A percentile compares a stretch with the other conserved stretches of the same genome.
Conservation (phyloP, 2,113 vertebrate species). For the Microtus oregoni region DNA sequence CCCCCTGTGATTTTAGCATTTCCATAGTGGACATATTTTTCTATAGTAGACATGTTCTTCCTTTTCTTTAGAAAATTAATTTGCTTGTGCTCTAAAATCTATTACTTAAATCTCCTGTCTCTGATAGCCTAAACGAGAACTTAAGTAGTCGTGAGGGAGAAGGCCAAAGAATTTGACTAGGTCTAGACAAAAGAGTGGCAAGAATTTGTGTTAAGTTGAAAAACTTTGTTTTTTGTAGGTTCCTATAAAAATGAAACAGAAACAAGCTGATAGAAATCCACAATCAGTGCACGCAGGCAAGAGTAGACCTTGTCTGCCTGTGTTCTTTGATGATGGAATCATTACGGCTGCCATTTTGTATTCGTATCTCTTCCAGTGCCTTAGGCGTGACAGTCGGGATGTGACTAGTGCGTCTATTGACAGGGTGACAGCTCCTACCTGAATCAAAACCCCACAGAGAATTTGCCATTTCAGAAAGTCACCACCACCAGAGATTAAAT, state of each 20-base stretch:
- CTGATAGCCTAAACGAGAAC: background rate
- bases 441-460: constrained; percentile 50
- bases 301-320: background rate
- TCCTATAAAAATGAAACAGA: constrained; percentile 68
- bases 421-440: constrained; percentile 69
- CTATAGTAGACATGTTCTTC: constrained; percentile 29
- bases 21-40: background rate
- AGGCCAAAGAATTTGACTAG: constrained; percentile 60
- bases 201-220: constrained; percentile 35
- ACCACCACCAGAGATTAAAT: constrained; percentile 34
- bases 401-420: constrained; percentile 12
- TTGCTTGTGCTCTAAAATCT: constrained; percentile 16
- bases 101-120: constrained; percentile 3
- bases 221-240: constrained; percentile 43
- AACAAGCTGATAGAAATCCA: constrained; percentile 1
- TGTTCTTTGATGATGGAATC: constrained; percentile 52
- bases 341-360: constrained; percentile 54
- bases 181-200: constrained; percentile 4
- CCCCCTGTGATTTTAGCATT: constrained; percentile 26
- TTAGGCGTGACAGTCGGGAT: constrained; percentile 58
- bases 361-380: constrained; percentile 27
- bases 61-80: constrained; percentile 47
- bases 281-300: background rate
- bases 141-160: constrained; percentile 12
- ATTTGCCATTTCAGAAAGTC: constrained; percentile 14